Conservation (phyloP, 2,113 vertebrate species). For the Aspiorhynchus laticeps region DNA sequence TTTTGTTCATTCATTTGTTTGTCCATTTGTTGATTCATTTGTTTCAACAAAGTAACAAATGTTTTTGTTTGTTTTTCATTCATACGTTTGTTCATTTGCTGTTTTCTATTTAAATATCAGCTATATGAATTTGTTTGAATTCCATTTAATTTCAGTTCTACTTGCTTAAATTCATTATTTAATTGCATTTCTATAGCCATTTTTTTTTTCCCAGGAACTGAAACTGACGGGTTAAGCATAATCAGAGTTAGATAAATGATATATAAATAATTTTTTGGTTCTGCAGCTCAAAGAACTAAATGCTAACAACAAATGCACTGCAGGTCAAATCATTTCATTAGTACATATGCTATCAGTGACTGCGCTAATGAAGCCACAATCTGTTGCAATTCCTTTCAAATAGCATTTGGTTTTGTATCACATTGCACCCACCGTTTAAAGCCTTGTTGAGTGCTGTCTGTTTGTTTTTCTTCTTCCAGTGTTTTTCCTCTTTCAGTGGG, state of each 20-base stretch:
- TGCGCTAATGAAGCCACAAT: conserved; percentile 1
- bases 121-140: not conserved
- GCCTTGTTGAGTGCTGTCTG: conserved; percentile 32
- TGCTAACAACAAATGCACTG: not conserved
- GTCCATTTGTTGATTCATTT: not conserved
- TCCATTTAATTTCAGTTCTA: not conserved
- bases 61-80: not conserved
- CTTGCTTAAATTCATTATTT: not conserved
- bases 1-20: not conserved
- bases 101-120: not conserved
- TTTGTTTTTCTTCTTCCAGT: conserved; percentile 26
- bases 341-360: conserved; percentile 10
- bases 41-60: not conserved
- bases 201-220: no score
- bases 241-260: not conserved
- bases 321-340: conserved; percentile 4
- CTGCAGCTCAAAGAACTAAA: not conserved
- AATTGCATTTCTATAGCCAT: not conserved
- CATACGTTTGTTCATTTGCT: not conserved
- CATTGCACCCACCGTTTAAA: conserved; percentile 19
- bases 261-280: not conserved
- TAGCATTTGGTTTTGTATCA: not conserved
- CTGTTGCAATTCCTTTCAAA: conserved; percentile 1
- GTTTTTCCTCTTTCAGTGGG: conserved; percentile 21
- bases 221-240: not conserved